These are phyloP conservation scores for Stegophylla sp. DNA, from an alignment of 2,888 invertebrate species.

Conservation along the genomic window DNA sequence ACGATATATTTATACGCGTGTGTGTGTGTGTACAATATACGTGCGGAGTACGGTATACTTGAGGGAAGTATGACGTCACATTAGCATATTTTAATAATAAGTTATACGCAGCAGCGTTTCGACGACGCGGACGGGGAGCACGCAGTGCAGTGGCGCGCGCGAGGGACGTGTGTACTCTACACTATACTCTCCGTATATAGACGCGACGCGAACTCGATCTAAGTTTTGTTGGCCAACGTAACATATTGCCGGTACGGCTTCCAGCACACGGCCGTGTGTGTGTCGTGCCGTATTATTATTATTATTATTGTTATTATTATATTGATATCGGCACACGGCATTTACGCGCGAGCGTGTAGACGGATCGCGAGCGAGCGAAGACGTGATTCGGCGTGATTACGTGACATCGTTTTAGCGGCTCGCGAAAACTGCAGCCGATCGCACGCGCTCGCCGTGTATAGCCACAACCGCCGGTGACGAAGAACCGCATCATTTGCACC, in stretches of 20 bases:
- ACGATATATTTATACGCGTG: slow-evolving; percentile 19
- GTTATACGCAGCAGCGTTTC: slow-evolving; percentile 59
- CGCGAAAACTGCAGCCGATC: not conserved
- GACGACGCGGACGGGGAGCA: too few relatives aligned
- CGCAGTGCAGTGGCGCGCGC: too few relatives aligned
- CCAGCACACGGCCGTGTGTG: too few relatives aligned
- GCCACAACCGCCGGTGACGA: too few relatives aligned
- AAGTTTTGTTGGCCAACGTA: slow-evolving; percentile 17
- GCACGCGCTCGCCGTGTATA: too few relatives aligned
- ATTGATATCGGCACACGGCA: not conserved
- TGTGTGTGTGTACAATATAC: not conserved
- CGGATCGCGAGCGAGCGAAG: not conserved
- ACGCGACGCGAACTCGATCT: not conserved
- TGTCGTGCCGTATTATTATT: not conserved
- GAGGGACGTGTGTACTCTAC: not conserved
- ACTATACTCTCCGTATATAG: not conserved
- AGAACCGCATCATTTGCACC: too few relatives aligned
- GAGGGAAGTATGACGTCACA: slow-evolving; percentile 60
- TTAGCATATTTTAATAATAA: slow-evolving; percentile 63
- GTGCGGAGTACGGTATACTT: slow-evolving; percentile 2
- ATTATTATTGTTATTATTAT: not conserved
- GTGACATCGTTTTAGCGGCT: not conserved
- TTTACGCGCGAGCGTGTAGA: not conserved
- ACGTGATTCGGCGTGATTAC: slow-evolving; percentile 37
- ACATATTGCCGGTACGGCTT: slow-evolving; percentile 2